A percentile compares a stretch with the other conserved stretches of the same genome.
phyloP scores from a whole-genome alignment of 1,140 invertebrate species.

The Rhopalosiphum padi region DNA sequence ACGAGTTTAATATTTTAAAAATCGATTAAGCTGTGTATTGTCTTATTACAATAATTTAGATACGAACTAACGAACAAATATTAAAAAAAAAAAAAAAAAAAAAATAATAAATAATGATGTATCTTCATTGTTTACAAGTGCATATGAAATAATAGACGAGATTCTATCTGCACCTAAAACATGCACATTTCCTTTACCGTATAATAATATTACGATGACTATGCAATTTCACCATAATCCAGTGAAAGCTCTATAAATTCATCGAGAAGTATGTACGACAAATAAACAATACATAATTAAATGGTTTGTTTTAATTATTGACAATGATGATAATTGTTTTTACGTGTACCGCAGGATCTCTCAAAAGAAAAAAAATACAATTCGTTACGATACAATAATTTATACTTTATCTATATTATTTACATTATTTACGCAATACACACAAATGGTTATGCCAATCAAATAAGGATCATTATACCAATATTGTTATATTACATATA shows the following conservation, averaged over 20 bases:
- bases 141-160: slow-evolving; percentile 10
- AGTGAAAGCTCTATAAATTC: slow-evolving; percentile 24
- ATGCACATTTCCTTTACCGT: not conserved
- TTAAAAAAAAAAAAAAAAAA: not conserved
- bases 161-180: not conserved
- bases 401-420: not conserved
- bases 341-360: not conserved
- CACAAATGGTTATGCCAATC: not conserved
- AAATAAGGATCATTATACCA: not conserved
- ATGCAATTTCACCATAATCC: not conserved
- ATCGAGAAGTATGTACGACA: not conserved
- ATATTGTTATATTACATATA: not conserved
- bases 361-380: not conserved
- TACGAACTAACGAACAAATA: not conserved
- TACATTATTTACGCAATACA: not conserved
- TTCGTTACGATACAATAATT: not conserved
- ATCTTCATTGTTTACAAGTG: slow-evolving; percentile 35
- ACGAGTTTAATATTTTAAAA: not conserved
- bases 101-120: not conserved
- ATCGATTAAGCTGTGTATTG: slow-evolving; percentile 39
- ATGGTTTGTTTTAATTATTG: not conserved
- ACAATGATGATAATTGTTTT: not conserved
- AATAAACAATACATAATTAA: slow-evolving; percentile 7
- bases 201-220: slow-evolving; percentile 29
- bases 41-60: slow-evolving; percentile 21